Percentiles rank a stretch among this genome's conserved stretches.
Evolutionary conservation across 2,888 invertebrate species (phyloP).

Genomic region (Dicroscelio sp.): DNA sequence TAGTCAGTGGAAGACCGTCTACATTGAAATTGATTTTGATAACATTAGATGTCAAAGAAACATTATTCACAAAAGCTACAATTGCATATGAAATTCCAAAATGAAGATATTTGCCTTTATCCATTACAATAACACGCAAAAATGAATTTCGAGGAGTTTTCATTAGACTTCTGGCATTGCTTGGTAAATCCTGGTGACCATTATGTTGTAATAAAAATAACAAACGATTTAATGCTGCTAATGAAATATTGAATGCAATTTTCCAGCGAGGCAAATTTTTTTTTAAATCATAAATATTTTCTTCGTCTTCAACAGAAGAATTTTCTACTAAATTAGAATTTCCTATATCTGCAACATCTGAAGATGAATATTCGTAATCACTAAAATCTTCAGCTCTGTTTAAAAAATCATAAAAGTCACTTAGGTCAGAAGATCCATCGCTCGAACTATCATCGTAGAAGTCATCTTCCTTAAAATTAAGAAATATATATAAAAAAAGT

Average conservation of each 20-base stretch:
- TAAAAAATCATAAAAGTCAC: not conserved
- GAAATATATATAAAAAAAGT: no score
- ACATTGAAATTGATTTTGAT: not conserved
- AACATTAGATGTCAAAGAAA: not conserved
- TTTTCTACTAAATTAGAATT: not conserved
- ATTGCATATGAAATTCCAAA: not conserved
- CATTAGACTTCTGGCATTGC: not conserved
- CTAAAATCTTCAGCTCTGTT: not conserved
- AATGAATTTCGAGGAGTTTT: not conserved
- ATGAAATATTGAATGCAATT: not conserved
- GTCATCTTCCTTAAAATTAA: no score
- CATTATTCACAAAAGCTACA: not conserved
- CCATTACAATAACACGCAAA: not conserved
- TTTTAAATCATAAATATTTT: not conserved
- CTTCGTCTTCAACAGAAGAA: not conserved
- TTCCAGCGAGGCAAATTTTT: not conserved
- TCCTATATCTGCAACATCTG: not conserved
- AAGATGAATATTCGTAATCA: not conserved
- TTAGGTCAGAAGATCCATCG: not conserved
- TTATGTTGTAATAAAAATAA: not conserved
- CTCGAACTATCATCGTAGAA: not conserved
- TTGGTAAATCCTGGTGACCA: not conserved
- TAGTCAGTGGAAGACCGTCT: not conserved
- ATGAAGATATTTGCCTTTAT: constrained; percentile 20
- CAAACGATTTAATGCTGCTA: not conserved